A percentile compares a stretch with the other conserved stretches of the same genome.
Evolutionary conservation across 2,888 invertebrate species (phyloP).

Genomic region (Rhaphigaster nebulosa): DNA sequence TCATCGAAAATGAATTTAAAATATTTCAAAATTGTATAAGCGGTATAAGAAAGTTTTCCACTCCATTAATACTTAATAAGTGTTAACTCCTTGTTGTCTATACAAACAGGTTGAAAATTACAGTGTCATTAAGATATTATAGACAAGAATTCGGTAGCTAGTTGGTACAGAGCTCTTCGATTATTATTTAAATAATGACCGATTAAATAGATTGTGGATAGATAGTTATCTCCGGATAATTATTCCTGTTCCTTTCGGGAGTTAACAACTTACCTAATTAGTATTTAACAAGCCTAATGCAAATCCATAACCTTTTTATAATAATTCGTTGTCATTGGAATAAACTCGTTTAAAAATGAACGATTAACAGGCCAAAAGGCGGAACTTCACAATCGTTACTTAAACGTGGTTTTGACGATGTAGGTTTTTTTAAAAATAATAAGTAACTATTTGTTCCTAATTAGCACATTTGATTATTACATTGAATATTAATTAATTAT

Average conservation of each 20-base stretch:
- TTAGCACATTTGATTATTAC: too few relatives aligned
- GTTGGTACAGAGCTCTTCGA: not conserved
- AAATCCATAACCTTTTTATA: not conserved
- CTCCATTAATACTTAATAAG: conserved; percentile 9
- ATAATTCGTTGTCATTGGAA: not conserved
- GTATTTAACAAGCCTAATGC: conserved; percentile 20
- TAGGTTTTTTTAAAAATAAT: too few relatives aligned
- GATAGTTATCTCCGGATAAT: not conserved
- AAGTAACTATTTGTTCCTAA: too few relatives aligned
- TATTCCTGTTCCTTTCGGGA: not conserved
- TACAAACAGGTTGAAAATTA: conserved; percentile 38
- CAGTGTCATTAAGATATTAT: conserved; percentile 9
- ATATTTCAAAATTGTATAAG: not conserved
- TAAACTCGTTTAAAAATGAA: not conserved
- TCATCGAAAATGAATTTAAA: not conserved
- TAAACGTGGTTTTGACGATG: too few relatives aligned
- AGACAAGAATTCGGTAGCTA: not conserved
- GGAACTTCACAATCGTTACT: not conserved
- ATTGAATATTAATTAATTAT: too few relatives aligned
- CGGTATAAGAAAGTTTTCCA: not conserved
- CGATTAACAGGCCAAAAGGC: not conserved
- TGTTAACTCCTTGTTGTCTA: not conserved
- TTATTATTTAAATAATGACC: conserved; percentile 39
- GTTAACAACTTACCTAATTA: conserved; percentile 2
- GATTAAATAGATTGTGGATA: not conserved